phyloP scores from a whole-genome alignment of 2,888 invertebrate genomes.

The Agrotis clavis region DNA sequence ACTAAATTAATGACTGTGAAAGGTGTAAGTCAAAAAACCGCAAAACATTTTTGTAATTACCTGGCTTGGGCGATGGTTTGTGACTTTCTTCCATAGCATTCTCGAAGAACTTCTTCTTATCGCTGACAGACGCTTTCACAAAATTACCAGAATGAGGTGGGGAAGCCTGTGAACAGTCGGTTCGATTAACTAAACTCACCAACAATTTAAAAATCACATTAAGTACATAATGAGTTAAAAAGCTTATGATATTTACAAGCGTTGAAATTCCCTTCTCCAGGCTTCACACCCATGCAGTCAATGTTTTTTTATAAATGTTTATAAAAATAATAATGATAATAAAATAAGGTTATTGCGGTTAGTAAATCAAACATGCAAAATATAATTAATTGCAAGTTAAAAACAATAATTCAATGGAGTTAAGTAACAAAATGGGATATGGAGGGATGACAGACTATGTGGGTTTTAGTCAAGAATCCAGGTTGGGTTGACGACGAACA shows the following conservation, averaged over 20 bases:
- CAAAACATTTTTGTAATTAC: constrained; percentile 81
- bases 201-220: constrained; percentile 6
- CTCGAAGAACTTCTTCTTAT: constrained; percentile 98
- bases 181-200: constrained; percentile 60
- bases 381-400: constrained; percentile 87
- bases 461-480: constrained; percentile 80
- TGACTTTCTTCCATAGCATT: constrained; percentile 98
- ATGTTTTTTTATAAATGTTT: no score
- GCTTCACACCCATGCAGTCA: constrained; percentile 89
- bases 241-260: constrained; percentile 89
- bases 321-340: constrained; percentile 74
- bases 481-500: constrained; percentile 88
- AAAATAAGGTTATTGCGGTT: constrained; percentile 78
- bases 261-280: constrained; percentile 84
- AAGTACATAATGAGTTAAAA: constrained; percentile 80
- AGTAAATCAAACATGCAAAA: constrained; percentile 87
- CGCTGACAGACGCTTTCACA: constrained; percentile 97
- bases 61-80: constrained; percentile 96
- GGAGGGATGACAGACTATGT: constrained; percentile 79
- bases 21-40: background rate
- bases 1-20: no score
- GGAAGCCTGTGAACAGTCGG: constrained; percentile 86
- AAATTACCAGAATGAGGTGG: constrained; percentile 94
- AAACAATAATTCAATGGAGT: constrained; percentile 76
- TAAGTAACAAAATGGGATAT: constrained; percentile 82